Conservation (phyloP, 2,797 vertebrate genomes). For the Babyrousa celebensis region DNA sequence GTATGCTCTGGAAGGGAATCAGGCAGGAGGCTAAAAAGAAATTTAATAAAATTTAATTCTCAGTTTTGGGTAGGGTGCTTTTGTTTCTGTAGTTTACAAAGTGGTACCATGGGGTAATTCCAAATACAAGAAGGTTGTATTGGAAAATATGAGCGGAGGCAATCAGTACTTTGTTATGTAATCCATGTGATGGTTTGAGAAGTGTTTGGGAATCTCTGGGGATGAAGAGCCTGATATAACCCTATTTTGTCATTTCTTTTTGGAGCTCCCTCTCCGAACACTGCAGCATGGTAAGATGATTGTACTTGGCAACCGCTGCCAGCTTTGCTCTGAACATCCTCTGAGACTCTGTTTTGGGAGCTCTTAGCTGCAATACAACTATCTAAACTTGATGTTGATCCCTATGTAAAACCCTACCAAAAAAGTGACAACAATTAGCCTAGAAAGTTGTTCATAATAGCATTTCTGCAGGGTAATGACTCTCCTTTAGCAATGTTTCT, state of each 20-base stretch:
- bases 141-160: slow-evolving; percentile 63
- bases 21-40: slow-evolving; percentile 19
- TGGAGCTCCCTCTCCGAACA: slow-evolving; percentile 1
- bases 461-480: slow-evolving; percentile 62
- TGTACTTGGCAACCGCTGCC: not conserved
- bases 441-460: slow-evolving; percentile 39
- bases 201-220: slow-evolving; percentile 64
- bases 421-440: slow-evolving; percentile 25
- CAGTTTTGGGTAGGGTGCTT: not conserved
- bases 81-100: slow-evolving; percentile 61
- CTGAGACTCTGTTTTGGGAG: not conserved
- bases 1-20: not conserved
- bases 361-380: not conserved
- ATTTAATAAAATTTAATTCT: slow-evolving; percentile 60
- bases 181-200: slow-evolving; percentile 47
- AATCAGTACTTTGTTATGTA: slow-evolving; percentile 59
- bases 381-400: not conserved
- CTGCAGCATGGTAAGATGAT: not conserved
- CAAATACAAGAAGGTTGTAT: slow-evolving; percentile 4
- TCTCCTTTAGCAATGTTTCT: slow-evolving; percentile 70
- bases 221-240: slow-evolving; percentile 70
- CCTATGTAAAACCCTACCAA: not conserved
- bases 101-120: slow-evolving; percentile 41
- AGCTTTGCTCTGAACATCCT: not conserved
- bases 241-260: slow-evolving; percentile 74